Conservation (phyloP, 2,113 vertebrate genomes). For the Fregetta grallaria region DNA sequence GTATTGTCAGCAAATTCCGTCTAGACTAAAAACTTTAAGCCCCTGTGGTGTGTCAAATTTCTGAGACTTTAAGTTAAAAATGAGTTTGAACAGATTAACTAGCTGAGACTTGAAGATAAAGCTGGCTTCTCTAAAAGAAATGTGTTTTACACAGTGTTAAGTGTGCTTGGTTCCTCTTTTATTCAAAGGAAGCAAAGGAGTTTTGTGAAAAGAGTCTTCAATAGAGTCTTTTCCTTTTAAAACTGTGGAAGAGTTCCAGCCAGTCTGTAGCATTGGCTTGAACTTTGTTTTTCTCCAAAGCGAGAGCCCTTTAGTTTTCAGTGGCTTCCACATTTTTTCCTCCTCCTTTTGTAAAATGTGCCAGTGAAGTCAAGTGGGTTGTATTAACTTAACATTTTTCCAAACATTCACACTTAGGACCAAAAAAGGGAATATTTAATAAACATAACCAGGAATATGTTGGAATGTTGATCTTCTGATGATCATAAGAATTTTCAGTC, state of each 20-base stretch:
- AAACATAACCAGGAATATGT: conserved; percentile 33
- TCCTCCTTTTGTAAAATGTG: conserved; percentile 28
- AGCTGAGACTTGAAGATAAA: conserved; percentile 37
- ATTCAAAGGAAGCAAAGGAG: conserved; percentile 15
- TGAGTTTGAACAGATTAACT: conserved; percentile 35
- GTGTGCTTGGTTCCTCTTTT: not conserved
- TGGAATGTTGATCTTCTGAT: conserved; percentile 43
- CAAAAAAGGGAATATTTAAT: conserved; percentile 63
- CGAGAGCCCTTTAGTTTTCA: conserved; percentile 43
- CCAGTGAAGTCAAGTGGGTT: conserved; percentile 47
- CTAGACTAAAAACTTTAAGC: conserved; percentile 17
- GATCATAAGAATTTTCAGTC: conserved; percentile 38
- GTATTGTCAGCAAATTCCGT: conserved; percentile 56
- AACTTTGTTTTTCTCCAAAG: conserved; percentile 52
- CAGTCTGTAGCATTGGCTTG: conserved; percentile 20
- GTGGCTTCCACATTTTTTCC: conserved; percentile 54
- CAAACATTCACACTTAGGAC: conserved; percentile 35
- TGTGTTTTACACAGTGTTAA: conserved; percentile 21
- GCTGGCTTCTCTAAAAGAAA: conserved; percentile 42
- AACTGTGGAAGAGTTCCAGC: conserved; percentile 34
- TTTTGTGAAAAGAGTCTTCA: conserved; percentile 38
- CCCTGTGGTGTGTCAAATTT: conserved; percentile 31
- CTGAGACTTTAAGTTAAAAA: conserved; percentile 43
- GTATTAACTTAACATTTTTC: conserved; percentile 34
- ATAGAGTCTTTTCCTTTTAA: conserved; percentile 25